Conservation (phyloP, 2,797 vertebrate genomes). For the Protosalanx chinensis region DNA sequence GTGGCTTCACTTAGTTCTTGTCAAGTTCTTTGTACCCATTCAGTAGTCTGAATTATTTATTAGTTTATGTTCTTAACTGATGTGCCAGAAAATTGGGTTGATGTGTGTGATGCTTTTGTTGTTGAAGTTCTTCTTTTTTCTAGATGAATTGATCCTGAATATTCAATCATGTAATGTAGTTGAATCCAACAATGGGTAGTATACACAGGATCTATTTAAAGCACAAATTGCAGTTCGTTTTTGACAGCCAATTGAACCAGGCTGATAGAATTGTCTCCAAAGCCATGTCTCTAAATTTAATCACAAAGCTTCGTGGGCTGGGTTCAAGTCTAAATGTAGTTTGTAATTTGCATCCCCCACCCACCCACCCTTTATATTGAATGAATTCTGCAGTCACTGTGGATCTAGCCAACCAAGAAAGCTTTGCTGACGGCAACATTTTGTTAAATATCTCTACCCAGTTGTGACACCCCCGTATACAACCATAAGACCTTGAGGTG, state of each 20-base stretch:
- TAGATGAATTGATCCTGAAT: slow-evolving; percentile 5
- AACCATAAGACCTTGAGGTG: slow-evolving; percentile 63
- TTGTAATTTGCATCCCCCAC: slow-evolving; percentile 37
- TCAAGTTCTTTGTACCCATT: slow-evolving; percentile 34
- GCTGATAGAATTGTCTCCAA: slow-evolving; percentile 20
- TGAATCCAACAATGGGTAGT: slow-evolving; percentile 7
- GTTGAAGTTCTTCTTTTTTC: not conserved
- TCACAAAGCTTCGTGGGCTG: slow-evolving; percentile 29
- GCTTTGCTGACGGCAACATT: slow-evolving; percentile 65
- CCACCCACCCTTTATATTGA: slow-evolving; percentile 3
- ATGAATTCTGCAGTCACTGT: slow-evolving; percentile 1
- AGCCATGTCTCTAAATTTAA: slow-evolving; percentile 18
- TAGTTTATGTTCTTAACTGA: slow-evolving; percentile 27
- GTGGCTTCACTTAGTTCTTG: slow-evolving; percentile 38
- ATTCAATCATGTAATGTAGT: slow-evolving; percentile 2
- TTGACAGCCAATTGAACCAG: not conserved
- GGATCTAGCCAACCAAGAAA: slow-evolving; percentile 31
- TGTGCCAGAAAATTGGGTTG: slow-evolving; percentile 23
- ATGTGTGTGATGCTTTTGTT: slow-evolving; percentile 14
- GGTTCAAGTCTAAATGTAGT: slow-evolving; percentile 28
- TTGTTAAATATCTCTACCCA: slow-evolving; percentile 64
- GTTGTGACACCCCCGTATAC: slow-evolving; percentile 48
- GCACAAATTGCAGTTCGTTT: slow-evolving; percentile 20
- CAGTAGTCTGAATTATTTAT: slow-evolving; percentile 40
- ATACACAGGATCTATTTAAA: slow-evolving; percentile 8